These are phyloP conservation scores for Thunnus albacares DNA, from an alignment of 2,797 vertebrate genomes.

Conservation along the genomic window DNA sequence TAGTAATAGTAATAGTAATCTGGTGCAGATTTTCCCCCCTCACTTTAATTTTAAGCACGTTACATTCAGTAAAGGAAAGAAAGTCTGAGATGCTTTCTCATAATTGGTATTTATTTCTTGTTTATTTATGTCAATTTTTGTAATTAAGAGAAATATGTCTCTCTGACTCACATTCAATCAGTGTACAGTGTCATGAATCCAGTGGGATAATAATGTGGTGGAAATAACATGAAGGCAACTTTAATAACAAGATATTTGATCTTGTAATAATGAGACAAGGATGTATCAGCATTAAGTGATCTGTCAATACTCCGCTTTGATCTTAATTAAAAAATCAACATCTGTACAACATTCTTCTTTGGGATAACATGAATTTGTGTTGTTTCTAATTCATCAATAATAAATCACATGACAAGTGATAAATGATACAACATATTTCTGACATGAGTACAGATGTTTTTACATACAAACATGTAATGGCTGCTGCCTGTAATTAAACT, in stretches of 20 bases:
- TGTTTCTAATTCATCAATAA: background rate
- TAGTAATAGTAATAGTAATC: too few relatives aligned
- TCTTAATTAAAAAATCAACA: background rate
- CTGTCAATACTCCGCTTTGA: background rate
- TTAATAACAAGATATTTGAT: background rate
- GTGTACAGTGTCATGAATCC: too few relatives aligned
- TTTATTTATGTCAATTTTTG: too few relatives aligned
- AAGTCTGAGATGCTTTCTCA: too few relatives aligned
- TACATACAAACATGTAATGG: background rate
- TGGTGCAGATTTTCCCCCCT: too few relatives aligned
- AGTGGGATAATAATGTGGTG: too few relatives aligned
- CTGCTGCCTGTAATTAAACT: background rate
- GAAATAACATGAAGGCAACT: background rate
- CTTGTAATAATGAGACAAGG: background rate
- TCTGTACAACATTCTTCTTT: constrained; percentile 15
- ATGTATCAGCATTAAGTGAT: background rate
- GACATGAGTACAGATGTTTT: background rate
- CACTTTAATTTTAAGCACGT: too few relatives aligned
- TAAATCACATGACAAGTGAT: constrained; percentile 1
- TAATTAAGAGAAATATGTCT: too few relatives aligned
- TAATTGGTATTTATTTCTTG: too few relatives aligned
- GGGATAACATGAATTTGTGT: background rate
- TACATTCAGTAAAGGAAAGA: too few relatives aligned
- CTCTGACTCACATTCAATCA: too few relatives aligned
- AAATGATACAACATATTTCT: background rate